These are phyloP conservation scores for Scyliorhinus canicula DNA, from an alignment of 2,797 vertebrate species.

Conservation along the genomic window DNA sequence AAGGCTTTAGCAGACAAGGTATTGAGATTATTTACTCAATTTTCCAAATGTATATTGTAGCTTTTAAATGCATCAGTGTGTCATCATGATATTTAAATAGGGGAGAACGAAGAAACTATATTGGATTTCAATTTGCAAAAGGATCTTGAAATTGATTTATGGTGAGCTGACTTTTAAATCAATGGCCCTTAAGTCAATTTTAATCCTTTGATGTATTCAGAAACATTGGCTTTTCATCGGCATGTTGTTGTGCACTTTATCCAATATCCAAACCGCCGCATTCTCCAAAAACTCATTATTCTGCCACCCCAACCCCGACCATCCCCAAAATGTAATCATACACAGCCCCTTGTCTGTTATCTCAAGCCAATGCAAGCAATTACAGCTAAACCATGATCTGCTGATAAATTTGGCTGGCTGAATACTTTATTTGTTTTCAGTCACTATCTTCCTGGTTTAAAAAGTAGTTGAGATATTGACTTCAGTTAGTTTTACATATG, in stretches of 20 bases:
- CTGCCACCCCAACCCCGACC: neutral
- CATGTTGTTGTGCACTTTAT: neutral
- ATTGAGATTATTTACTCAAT: slow-evolving; percentile 40
- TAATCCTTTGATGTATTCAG: neutral
- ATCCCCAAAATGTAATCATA: neutral
- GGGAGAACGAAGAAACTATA: neutral
- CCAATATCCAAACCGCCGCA: neutral
- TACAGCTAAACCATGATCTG: neutral
- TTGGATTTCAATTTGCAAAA: neutral
- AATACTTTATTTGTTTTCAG: neutral
- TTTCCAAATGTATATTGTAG: neutral
- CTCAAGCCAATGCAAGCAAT: neutral
- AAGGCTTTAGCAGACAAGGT: slow-evolving; percentile 89
- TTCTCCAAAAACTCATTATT: neutral
- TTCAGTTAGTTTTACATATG: neutral
- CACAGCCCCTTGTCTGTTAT: neutral
- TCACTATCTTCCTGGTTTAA: neutral
- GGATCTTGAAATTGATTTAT: neutral
- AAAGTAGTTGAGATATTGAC: neutral
- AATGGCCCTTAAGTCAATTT: neutral
- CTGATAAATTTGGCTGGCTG: neutral
- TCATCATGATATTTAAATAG: neutral
- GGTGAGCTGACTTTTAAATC: neutral
- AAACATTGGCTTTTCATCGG: neutral
- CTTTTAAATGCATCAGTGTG: neutral